Evolutionary conservation across 1,140 invertebrate genomes (phyloP).

Genomic region (Meloidogyne floridensis): DNA sequence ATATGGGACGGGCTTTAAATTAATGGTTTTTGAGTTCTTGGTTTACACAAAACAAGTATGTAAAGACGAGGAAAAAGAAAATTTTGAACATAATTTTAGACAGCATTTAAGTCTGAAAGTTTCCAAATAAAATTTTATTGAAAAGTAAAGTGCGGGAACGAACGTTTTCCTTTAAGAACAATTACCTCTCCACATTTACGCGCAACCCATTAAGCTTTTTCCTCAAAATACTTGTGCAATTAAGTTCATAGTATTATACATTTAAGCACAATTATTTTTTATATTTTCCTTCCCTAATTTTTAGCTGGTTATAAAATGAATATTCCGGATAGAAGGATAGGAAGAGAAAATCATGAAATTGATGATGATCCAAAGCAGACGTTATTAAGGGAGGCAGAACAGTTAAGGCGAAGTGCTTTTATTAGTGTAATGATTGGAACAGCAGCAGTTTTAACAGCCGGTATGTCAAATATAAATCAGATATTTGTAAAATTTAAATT

Average conservation of each 20-base stretch:
- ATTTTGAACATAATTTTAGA: constrained; percentile 1
- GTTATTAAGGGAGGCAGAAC: constrained; percentile 39
- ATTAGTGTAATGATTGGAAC: constrained; percentile 57
- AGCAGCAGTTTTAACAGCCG: constrained; percentile 55
- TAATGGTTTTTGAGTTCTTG: not conserved
- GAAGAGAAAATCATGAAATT: not conserved
- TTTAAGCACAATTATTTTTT: not conserved
- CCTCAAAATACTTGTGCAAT: not conserved
- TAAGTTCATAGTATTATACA: not conserved
- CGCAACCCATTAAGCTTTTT: not conserved
- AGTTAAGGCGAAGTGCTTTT: constrained; percentile 50
- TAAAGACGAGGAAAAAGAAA: not conserved
- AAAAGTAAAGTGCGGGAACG: not conserved
- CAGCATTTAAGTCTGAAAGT: not conserved
- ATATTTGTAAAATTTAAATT: not conserved
- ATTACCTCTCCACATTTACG: not conserved
- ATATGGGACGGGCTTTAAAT: constrained; percentile 3
- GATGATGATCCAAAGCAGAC: constrained; percentile 28
- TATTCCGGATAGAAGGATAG: constrained; percentile 4
- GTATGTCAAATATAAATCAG: not conserved
- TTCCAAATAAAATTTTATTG: not conserved
- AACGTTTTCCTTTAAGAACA: not conserved
- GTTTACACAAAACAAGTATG: not conserved
- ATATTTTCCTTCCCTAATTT: not conserved
- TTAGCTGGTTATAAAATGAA: constrained; percentile 19